Base-by-base conservation (phyloP, 2,797 vertebrate genomes). In the Sebastes reedi region DNA sequence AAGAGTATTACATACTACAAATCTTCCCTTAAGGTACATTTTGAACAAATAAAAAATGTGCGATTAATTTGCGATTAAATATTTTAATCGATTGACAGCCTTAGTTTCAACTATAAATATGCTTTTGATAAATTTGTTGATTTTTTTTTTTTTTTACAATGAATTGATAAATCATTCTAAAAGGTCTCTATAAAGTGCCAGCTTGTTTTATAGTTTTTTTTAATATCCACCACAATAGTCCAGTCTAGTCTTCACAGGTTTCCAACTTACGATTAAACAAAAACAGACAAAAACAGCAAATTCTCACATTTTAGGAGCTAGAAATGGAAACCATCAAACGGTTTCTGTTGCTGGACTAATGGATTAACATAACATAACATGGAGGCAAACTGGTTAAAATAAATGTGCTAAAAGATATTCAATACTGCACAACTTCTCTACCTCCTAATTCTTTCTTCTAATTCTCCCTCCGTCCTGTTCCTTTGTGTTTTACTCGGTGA, bases 181-280 rank as follows among this genome's bases (percentile, higher is more conserved):
- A 42, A 42, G 16, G 39, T 42, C 5, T 42, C 2, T 42, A 42
- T 42, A 42, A 6, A 42, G 14, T 42, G 13, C 13, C 39, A 42
- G 39, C 39, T 3, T 42, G 0, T 42, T 42, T 42, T 3, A 11
- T 39, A 14, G 6, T 16, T 14, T 13, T 0, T 14, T 36, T 13
- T 39, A 42, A 42, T 46, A 18, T 46, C 42, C 42, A 46, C 42
- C 42, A 46, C 42, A 18, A 46, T 46, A 46, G 36, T 39, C 36
- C 13, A 39, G 16, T 0, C 42, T 0, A n/a, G 59, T 61, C 29
- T 18, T 11, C 18, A 32, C 18, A 0, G 1, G 10, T 36, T 62
- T 36, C 11, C 20, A 22, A 62, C 1, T 12, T 32, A 20, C 10
- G 16, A 25, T 59, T 2, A 29, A 2, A 60, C 27, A 30, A 60